These are phyloP conservation scores for Drosophila pullipes DNA, from an alignment of 2,888 invertebrate genomes.

Conservation along the genomic window DNA sequence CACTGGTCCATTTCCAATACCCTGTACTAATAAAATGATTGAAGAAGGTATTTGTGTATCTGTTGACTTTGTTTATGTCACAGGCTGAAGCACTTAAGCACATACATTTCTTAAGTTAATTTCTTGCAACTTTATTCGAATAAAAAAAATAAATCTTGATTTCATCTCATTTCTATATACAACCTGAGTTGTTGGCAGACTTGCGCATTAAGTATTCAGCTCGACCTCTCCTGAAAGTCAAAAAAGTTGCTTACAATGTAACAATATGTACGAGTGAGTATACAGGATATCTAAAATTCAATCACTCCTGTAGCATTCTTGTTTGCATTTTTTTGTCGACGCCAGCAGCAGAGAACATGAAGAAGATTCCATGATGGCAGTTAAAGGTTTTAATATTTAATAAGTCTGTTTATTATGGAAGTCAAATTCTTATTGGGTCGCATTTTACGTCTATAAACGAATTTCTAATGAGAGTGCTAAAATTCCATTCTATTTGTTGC, in stretches of 20 bases:
- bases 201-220: not conserved
- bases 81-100: not conserved
- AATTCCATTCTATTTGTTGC: slow-evolving; percentile 14
- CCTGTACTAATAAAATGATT: not conserved
- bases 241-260: not conserved
- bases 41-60: not conserved
- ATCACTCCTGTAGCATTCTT: accelerated
- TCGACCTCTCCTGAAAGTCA: not conserved
- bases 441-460: slow-evolving; percentile 17
- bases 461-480: slow-evolving; percentile 21
- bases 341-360: slow-evolving; percentile 23
- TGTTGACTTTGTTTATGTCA: not conserved
- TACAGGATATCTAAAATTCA: not conserved
- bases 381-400: slow-evolving; percentile 27
- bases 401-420: slow-evolving; percentile 25
- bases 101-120: no score
- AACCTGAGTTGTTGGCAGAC: not conserved
- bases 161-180: not conserved
- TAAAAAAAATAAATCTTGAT: not conserved
- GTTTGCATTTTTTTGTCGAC: slow-evolving; percentile 1
- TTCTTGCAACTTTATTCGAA: not conserved
- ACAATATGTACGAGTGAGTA: not conserved
- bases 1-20: slow-evolving; percentile 7
- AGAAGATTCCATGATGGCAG: slow-evolving; percentile 20
- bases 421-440: slow-evolving; percentile 14